Conservation (phyloP, 2,888 invertebrate species). For the Pollenia angustigena region DNA sequence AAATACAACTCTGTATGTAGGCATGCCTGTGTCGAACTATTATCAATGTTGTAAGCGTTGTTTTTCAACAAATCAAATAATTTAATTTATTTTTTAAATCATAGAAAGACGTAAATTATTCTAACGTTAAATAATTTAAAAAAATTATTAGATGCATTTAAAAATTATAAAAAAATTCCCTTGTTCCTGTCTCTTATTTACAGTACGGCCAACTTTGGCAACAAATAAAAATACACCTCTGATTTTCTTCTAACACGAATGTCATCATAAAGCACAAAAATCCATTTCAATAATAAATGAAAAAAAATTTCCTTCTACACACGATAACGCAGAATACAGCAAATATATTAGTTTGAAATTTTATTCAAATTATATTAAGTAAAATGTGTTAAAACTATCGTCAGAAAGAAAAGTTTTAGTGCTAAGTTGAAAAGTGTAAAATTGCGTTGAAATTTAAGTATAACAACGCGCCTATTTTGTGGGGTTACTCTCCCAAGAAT, state of each 20-base stretch:
- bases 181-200: slow-evolving; percentile 11
- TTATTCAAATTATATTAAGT: slow-evolving; percentile 72
- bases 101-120: background rate
- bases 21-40: background rate
- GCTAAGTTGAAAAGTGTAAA: slow-evolving; percentile 62
- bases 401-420: slow-evolving; percentile 33
- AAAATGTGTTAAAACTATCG: slow-evolving; percentile 61
- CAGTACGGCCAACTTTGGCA: slow-evolving; percentile 64
- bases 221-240: slow-evolving; percentile 59
- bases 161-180: slow-evolving; percentile 32
- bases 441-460: slow-evolving; percentile 36
- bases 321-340: slow-evolving; percentile 69
- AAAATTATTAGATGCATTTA: background rate
- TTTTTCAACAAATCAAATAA: too few relatives aligned
- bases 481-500: slow-evolving; percentile 58
- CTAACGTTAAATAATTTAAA: slow-evolving; percentile 4
- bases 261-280: slow-evolving; percentile 65
- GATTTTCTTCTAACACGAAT: slow-evolving; percentile 54
- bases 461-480: slow-evolving; percentile 63
- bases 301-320: slow-evolving; percentile 71
- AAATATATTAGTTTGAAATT: slow-evolving; percentile 74
- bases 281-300: slow-evolving; percentile 66
- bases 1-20: slow-evolving; percentile 9
- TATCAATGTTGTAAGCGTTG: too few relatives aligned
- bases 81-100: background rate